Evolutionary conservation across 2,797 vertebrate species (phyloP).

Genomic region (Syncerus caffer): DNA sequence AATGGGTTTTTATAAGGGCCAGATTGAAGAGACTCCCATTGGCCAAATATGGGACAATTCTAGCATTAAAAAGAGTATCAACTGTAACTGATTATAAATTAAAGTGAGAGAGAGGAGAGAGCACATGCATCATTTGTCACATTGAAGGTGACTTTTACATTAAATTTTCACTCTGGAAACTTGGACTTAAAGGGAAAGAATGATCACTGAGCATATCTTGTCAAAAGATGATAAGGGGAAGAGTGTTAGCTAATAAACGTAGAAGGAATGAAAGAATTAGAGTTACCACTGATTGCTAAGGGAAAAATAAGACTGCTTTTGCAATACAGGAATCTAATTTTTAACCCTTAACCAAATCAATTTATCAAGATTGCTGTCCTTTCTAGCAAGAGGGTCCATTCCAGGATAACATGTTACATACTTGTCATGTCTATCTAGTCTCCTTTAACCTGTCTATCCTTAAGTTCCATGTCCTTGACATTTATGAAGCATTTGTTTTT

Average conservation of each 20-base stretch:
- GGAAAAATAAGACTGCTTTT: not conserved
- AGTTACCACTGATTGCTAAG: not conserved
- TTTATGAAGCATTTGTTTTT: not conserved
- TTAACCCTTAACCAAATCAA: not conserved
- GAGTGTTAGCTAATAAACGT: not conserved
- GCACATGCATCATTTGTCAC: not conserved
- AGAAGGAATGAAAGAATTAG: not conserved
- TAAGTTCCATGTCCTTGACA: not conserved
- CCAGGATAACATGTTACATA: not conserved
- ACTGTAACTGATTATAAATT: not conserved
- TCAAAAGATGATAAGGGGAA: not conserved
- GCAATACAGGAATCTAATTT: not conserved
- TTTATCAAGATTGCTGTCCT: not conserved
- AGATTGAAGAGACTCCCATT: not conserved
- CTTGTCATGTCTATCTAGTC: not conserved
- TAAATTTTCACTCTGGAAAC: slow-evolving; percentile 4
- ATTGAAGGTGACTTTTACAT: not conserved
- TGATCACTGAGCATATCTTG: not conserved
- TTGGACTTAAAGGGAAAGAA: slow-evolving; percentile 18
- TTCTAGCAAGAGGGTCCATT: not conserved
- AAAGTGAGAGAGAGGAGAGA: not conserved
- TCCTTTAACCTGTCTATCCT: not conserved
- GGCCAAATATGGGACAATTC: not conserved
- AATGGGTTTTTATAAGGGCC: not conserved
- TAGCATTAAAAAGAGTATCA: not conserved